These are phyloP conservation scores for Craseonycteris thonglongyai DNA, from an alignment of 2,113 vertebrate genomes.

Conservation along the genomic window DNA sequence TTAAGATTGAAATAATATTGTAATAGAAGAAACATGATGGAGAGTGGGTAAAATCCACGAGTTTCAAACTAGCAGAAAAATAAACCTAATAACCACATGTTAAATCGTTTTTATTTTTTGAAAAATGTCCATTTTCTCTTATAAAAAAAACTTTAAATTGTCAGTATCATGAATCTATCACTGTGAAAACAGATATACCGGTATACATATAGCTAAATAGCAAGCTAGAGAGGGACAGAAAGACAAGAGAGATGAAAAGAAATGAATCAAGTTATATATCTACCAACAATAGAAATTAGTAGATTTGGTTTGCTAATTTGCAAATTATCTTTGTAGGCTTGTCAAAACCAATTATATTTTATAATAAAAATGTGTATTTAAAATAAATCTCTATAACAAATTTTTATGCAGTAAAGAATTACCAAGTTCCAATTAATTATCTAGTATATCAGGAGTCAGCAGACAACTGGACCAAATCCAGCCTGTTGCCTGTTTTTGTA, in stretches of 20 bases:
- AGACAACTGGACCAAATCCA: background rate
- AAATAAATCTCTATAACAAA: background rate
- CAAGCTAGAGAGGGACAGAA: background rate
- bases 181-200: background rate
- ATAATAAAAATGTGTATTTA: background rate
- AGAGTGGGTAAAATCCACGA: background rate
- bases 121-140: background rate
- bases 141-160: background rate
- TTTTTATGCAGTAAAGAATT: background rate
- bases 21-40: background rate
- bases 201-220: background rate
- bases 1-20: background rate
- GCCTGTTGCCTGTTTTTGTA: background rate
- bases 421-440: background rate
- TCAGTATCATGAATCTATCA: background rate
- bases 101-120: background rate
- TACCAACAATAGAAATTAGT: background rate
- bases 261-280: background rate
- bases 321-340: background rate
- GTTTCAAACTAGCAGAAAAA: background rate
- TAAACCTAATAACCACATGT: background rate
- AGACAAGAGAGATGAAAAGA: background rate
- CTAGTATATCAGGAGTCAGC: background rate
- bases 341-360: slow-evolving; percentile 13
- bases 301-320: background rate